Conservation (phyloP, 2,888 invertebrate genomes). For the Tetranychus piercei region DNA sequence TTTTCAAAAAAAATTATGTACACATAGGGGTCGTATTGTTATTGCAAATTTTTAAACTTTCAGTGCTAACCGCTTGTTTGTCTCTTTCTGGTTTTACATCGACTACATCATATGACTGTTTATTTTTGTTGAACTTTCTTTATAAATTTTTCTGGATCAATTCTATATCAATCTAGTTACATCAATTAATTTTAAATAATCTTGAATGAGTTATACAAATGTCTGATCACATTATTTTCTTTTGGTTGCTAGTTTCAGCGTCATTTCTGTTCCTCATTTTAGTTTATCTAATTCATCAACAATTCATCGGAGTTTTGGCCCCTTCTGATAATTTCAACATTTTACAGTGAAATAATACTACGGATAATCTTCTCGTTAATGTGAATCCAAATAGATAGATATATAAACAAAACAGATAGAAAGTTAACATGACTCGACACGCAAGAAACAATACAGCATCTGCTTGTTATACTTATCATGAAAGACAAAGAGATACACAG, state of each 20-base stretch:
- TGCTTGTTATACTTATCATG: slow-evolving; percentile 93
- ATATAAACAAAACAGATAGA: background rate
- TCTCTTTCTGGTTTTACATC: no score
- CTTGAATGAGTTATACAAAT: background rate
- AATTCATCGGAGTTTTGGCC: background rate
- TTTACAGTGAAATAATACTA: background rate
- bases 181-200: no score
- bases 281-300: slow-evolving; percentile 6
- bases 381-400: background rate
- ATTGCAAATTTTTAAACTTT: no score
- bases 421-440: slow-evolving; percentile 61
- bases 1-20: no score
- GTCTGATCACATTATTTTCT: slow-evolving; percentile 1
- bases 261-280: background rate
- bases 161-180: no score
- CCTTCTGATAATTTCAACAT: background rate
- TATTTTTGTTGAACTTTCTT: no score
- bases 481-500: slow-evolving; percentile 84
- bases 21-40: no score
- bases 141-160: no score
- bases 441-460: slow-evolving; percentile 96
- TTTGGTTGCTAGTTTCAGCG: slow-evolving; percentile 1
- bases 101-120: no score
- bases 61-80: no score
- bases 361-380: background rate